phyloP scores from a whole-genome alignment of 2,113 vertebrate species.

The Mastomys natalensis region DNA sequence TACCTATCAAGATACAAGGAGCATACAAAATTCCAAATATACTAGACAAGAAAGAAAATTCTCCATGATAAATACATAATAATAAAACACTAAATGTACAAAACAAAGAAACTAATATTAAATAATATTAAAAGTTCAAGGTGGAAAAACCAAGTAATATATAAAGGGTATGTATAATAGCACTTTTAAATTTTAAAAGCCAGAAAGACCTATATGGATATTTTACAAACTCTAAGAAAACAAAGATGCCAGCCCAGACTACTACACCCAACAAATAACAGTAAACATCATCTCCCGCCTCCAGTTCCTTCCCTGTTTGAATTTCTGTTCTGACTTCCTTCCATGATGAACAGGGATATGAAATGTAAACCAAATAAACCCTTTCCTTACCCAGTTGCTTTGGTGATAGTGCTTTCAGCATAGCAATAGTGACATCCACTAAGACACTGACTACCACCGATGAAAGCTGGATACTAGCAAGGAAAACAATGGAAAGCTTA shows the following conservation, averaged over 20 bases:
- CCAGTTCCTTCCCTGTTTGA: background rate
- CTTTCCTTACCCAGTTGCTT: background rate
- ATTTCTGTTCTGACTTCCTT: background rate
- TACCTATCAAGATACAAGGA: background rate
- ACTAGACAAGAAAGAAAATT: background rate
- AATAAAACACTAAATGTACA: background rate
- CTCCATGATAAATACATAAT: background rate
- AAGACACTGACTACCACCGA: background rate
- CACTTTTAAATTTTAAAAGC: background rate
- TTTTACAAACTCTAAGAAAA: background rate
- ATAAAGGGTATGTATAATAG: background rate
- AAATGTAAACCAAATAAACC: background rate
- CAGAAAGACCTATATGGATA: background rate
- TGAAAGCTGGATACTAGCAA: background rate
- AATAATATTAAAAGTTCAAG: background rate
- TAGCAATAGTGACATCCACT: background rate
- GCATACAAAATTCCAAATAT: background rate
- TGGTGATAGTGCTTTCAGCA: background rate
- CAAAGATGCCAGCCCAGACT: background rate
- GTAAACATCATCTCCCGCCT: background rate
- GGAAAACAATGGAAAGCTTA: background rate
- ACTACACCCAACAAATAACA: background rate
- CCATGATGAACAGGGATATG: background rate
- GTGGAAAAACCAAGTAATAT: background rate
- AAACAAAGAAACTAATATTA: too few relatives aligned